A percentile compares a stretch with the other conserved stretches of the same genome.
Evolutionary conservation across 2,113 vertebrate genomes (phyloP).

Genomic region (Vombatus ursinus): DNA sequence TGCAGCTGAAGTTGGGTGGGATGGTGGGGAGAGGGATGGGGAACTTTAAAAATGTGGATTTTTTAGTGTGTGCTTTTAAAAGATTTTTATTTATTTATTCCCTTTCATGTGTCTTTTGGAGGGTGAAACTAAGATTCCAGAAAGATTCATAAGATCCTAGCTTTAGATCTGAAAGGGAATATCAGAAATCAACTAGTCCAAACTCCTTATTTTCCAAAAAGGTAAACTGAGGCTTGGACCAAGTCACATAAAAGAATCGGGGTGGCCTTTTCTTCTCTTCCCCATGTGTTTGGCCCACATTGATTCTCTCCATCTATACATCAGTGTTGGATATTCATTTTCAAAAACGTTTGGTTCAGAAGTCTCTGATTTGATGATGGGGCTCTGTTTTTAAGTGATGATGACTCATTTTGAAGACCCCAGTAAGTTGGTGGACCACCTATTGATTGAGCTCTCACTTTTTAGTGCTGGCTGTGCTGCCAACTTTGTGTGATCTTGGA

Average conservation of each 20-base stretch:
- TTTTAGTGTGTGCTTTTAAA: background rate
- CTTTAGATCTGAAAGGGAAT: background rate
- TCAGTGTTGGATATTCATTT: background rate
- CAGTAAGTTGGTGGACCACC: background rate
- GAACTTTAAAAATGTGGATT: slow-evolving; percentile 2
- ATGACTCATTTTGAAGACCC: background rate
- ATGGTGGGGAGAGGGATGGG: background rate
- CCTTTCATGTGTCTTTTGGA: background rate
- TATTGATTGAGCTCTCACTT: background rate
- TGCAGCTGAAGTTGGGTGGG: slow-evolving; percentile 16
- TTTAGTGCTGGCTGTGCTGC: background rate
- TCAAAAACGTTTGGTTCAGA: background rate
- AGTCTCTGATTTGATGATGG: background rate
- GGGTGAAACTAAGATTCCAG: background rate
- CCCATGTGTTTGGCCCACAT: background rate
- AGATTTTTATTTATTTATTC: background rate
- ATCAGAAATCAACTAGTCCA: background rate
- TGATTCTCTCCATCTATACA: background rate
- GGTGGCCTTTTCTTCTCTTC: background rate
- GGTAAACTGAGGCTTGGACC: background rate
- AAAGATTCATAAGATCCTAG: background rate
- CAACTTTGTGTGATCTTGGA: background rate
- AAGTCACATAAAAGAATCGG: background rate
- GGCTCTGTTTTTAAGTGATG: background rate
- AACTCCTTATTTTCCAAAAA: background rate